These are phyloP conservation scores for Drosophila monieri DNA, from an alignment of 2,888 invertebrate genomes.

Conservation along the genomic window DNA sequence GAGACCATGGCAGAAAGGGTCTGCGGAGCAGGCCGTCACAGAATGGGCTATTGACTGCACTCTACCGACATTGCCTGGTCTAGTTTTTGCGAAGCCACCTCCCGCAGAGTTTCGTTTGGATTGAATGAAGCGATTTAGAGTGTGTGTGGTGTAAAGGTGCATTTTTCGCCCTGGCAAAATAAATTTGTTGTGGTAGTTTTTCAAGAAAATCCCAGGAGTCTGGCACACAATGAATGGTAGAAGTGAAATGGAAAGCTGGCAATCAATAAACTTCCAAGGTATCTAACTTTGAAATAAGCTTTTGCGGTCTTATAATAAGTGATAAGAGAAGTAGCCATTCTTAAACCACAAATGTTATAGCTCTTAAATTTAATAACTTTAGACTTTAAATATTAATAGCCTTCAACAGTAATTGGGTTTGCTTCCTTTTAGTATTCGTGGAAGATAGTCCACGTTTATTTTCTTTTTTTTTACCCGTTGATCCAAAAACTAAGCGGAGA, in stretches of 20 bases:
- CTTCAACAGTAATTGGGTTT: not conserved
- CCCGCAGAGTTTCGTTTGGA: constrained; percentile 7
- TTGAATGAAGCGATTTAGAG: constrained; percentile 20
- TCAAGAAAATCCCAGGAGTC: constrained; percentile 5
- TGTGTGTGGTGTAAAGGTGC: constrained; percentile 5
- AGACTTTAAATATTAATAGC: not conserved
- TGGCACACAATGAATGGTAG: constrained; percentile 11
- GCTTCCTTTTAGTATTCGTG: not conserved
- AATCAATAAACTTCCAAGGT: constrained; percentile 14
- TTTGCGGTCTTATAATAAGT: not conserved
- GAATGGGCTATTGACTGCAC: constrained; percentile 51
- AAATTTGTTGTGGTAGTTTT: constrained; percentile 20
- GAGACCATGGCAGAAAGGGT: constrained; percentile 27
- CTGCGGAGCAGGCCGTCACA: constrained; percentile 15
- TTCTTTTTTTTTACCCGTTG: constrained; percentile 7
- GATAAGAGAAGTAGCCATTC: not conserved
- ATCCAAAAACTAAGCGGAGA: constrained; percentile 27
- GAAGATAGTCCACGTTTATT: not conserved
- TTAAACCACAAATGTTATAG: no score
- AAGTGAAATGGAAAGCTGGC: constrained; percentile 25
- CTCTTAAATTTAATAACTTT: no score
- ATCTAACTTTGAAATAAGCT: not conserved
- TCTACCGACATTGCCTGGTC: constrained; percentile 8
- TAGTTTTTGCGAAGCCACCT: constrained; percentile 13
- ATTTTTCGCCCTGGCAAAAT: constrained; percentile 13